Evolutionary conservation across 1,140 invertebrate genomes (phyloP).

Genomic region (Euura saliciscinereae): DNA sequence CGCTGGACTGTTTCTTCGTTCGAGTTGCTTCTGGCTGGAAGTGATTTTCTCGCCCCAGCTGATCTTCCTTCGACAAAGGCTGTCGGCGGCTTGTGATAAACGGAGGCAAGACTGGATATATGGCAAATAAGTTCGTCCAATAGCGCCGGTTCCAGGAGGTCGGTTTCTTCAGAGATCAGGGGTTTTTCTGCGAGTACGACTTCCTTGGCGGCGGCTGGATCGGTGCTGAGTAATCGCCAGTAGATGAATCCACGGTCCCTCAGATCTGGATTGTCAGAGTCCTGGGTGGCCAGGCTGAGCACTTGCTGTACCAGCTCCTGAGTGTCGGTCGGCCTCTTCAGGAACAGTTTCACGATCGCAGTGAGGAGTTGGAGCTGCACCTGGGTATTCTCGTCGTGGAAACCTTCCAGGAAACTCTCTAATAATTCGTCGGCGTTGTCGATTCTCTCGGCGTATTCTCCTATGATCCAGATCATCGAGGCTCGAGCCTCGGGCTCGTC

Average conservation of each 20-base stretch:
- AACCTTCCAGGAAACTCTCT: slow-evolving; percentile 99
- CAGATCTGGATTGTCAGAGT: slow-evolving; percentile 99
- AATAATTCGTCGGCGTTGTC: slow-evolving; percentile 99
- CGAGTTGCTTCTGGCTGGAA: slow-evolving; percentile 64
- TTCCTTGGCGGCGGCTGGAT: slow-evolving; percentile 98
- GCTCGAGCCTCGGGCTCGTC: slow-evolving; percentile 99
- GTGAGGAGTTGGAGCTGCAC: slow-evolving; percentile 97
- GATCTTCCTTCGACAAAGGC: slow-evolving; percentile 95
- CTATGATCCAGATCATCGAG: slow-evolving; percentile 99
- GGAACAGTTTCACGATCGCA: slow-evolving; percentile 97
- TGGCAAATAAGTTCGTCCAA: slow-evolving; percentile 99
- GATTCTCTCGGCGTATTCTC: slow-evolving; percentile 98
- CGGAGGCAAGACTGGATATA: slow-evolving; percentile 97
- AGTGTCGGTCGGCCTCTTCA: slow-evolving; percentile 97
- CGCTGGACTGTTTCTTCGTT: slow-evolving; percentile 57
- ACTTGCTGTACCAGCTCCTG: slow-evolving; percentile 97
- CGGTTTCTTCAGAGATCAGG: slow-evolving; percentile 98
- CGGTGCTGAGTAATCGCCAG: slow-evolving; percentile 97
- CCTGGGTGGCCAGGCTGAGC: slow-evolving; percentile 91
- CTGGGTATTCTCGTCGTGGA: slow-evolving; percentile 99
- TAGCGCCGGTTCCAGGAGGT: slow-evolving; percentile 96
- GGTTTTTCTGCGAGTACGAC: slow-evolving; percentile 99
- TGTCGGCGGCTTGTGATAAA: slow-evolving; percentile 99
- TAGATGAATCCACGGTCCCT: slow-evolving; percentile 99
- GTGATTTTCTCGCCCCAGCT: slow-evolving; percentile 70